Evolutionary conservation across 1,140 invertebrate species (phyloP), one percentile per base, ranked within the genome.

Genomic region (Drosophila asahinai): DNA sequence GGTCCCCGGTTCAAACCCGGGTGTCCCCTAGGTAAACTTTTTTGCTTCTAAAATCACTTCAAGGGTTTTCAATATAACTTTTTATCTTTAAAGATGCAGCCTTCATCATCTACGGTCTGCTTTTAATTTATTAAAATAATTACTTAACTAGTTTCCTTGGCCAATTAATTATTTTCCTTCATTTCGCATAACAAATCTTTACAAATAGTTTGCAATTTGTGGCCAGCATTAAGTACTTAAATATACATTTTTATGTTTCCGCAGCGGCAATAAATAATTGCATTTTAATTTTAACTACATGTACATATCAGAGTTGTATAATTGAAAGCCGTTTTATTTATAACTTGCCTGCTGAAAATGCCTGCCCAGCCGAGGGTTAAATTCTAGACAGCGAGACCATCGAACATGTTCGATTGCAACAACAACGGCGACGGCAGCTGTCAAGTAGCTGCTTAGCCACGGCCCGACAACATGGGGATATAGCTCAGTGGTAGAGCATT

Each of bases 401-500:
- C 38, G 6, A 70, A 70, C 61, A 66, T 65, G 61, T 70, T 70
- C 8, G 47, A 1, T 66, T 17, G 27, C 8, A 47, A 40, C 5
- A 5, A 38, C 7, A 47, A 52, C 14, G 14, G 5, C 14, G 3
- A 22, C 12, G 11, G 42, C 5, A 5, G 22, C n/a, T 33, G n/a
- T 52, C 0, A 77, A 43, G 5, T 59, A 15, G 1, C 15, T 25
- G 15, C 1, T 70, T 59, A 66, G 64, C 12, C 63, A 42, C 3
- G 15, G 2, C 0, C 1, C 6, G 27, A 1, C 9, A 40, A 27
- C 59, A 25, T 73, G 96, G 96, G 96, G 96, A 95, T 96, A 96
- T 97, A 97, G 96, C 96, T 97, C 96, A 97, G 96, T 97, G 96
- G 96, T 97, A 97, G 96, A 97, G 96, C 96, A 97, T 97, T 97